Evolutionary conservation across 2,888 invertebrate genomes (phyloP).

Genomic region (Catonia carolina): DNA sequence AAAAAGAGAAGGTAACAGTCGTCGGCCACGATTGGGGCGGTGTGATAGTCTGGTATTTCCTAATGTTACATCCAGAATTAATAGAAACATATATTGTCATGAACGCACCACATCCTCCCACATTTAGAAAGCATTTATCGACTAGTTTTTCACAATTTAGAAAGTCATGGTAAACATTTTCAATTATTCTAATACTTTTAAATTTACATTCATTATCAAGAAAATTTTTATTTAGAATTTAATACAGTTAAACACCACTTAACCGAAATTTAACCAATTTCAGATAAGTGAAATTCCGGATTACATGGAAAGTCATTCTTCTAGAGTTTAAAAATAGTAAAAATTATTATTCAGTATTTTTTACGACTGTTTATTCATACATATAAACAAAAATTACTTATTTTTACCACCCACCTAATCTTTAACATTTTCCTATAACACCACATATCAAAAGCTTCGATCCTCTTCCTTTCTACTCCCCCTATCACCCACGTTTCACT

Average conservation of each 20-base stretch:
- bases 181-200: not conserved
- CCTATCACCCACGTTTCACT: too few relatives aligned
- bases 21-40: constrained; percentile 67
- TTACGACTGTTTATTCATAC: too few relatives aligned
- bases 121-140: constrained; percentile 44
- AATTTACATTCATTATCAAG: not conserved
- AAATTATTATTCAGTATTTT: too few relatives aligned
- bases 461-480: too few relatives aligned
- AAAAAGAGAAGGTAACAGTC: constrained; percentile 49
- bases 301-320: too few relatives aligned
- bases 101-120: constrained; percentile 48
- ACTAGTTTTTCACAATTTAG: constrained; percentile 43
- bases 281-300: too few relatives aligned
- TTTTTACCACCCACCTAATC: too few relatives aligned
- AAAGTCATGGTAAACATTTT: constrained; percentile 45
- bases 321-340: too few relatives aligned
- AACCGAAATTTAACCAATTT: not conserved
- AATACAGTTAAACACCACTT: not conserved
- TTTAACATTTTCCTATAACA: too few relatives aligned
- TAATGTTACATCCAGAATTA: constrained; percentile 49
- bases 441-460: too few relatives aligned
- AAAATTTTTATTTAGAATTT: too few relatives aligned
- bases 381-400: too few relatives aligned
- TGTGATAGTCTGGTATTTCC: constrained; percentile 50
- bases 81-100: constrained; percentile 51